phyloP scores from a whole-genome alignment of 2,113 vertebrate species.

The Hystrix cristata region DNA sequence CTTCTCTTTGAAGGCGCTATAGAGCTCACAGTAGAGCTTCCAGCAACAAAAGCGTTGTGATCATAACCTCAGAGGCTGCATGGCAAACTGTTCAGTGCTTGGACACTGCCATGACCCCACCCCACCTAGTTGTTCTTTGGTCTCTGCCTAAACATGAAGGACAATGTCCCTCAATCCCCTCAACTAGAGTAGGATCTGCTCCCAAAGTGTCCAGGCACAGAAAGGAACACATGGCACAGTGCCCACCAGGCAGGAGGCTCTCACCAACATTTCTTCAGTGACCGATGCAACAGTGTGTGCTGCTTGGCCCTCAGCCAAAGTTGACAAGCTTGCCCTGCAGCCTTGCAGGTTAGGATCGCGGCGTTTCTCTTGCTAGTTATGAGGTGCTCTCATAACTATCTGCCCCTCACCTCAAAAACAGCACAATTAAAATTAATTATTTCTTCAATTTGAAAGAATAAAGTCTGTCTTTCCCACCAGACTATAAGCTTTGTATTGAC shows the following conservation, averaged over 20 bases:
- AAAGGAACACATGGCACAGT: background rate
- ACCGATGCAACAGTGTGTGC: background rate
- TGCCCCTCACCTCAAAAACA: background rate
- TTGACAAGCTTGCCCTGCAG: background rate
- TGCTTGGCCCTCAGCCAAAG: background rate
- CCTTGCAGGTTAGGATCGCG: background rate
- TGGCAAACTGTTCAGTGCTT: background rate
- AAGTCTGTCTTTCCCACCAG: background rate
- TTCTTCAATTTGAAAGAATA: background rate
- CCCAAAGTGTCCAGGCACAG: background rate
- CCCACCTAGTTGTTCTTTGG: background rate
- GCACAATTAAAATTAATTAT: background rate
- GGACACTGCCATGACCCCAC: background rate
- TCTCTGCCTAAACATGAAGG: background rate
- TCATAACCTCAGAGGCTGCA: background rate
- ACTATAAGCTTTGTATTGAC: background rate
- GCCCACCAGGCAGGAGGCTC: background rate
- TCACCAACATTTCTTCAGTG: background rate
- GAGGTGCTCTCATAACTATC: background rate
- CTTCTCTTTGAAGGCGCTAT: background rate
- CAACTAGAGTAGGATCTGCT: background rate
- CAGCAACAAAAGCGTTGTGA: slow-evolving; percentile 1
- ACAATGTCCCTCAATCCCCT: background rate
- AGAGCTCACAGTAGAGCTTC: slow-evolving; percentile 32
- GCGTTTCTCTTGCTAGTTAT: background rate